A percentile compares a stretch with the other conserved stretches of the same genome.
phyloP scores from a whole-genome alignment of 2,113 vertebrate genomes.

The Oncorhynchus clarkii region DNA sequence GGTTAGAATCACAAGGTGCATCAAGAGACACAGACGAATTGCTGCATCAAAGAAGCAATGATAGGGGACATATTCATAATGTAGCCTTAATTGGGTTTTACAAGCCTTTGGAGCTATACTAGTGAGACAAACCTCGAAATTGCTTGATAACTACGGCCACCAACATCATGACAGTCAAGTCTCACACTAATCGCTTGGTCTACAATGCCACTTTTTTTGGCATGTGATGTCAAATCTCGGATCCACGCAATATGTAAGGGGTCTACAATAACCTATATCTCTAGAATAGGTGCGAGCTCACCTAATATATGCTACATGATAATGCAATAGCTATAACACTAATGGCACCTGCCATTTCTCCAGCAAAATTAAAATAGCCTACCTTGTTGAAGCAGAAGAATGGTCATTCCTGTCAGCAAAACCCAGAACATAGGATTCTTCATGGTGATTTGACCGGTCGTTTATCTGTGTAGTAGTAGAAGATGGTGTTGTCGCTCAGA shows the following conservation, averaged over 20 bases:
- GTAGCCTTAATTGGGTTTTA: not conserved
- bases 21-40: too few relatives aligned
- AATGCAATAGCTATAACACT: not conserved
- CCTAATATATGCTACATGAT: not conserved
- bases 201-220: slow-evolving; percentile 35
- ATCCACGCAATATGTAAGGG: not conserved
- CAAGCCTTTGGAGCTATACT: not conserved
- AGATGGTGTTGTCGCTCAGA: slow-evolving; percentile 17
- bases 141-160: not conserved
- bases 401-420: slow-evolving; percentile 67
- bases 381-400: slow-evolving; percentile 78
- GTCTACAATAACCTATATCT: not conserved
- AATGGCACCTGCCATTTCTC: not conserved
- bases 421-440: slow-evolving; percentile 74
- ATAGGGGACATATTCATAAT: not conserved
- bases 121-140: not conserved
- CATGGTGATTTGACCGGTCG: slow-evolving; percentile 52
- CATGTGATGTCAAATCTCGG: slow-evolving; percentile 23
- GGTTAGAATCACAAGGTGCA: not conserved
- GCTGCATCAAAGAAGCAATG: too few relatives aligned
- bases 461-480: not conserved
- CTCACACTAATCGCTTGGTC: slow-evolving; percentile 55
- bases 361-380: slow-evolving; percentile 26
- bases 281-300: not conserved
- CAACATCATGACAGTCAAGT: slow-evolving; percentile 30